Evolutionary conservation across 1,140 invertebrate genomes (phyloP), one percentile per base, ranked within the genome.

Genomic region (Colletes latitarsis): DNA sequence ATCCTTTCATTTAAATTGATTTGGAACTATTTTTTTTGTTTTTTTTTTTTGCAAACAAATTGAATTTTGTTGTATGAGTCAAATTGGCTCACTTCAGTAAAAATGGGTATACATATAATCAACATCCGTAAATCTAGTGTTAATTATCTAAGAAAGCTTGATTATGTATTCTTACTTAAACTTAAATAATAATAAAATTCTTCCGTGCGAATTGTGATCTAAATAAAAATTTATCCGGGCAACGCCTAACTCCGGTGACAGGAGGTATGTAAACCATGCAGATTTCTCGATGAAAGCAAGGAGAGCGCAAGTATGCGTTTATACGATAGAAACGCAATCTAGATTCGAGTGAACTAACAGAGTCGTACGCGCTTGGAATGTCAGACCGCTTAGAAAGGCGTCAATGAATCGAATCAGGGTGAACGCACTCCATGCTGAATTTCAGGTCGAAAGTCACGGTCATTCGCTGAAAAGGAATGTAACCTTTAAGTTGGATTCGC

Each of bases 231-330:
- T n/a, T 2, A 17, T 8, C 15, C 3, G 17, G n/a, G 8, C 9
- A 41, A 49, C 19, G 19, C 17, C 41, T 49, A 6, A 12, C 4
- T 30, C 12, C 39, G 55, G 46, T 12, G 55, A 62, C 46, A 57
- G 66, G 30, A 74, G 14, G 43, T 19, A 19, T 52, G 30, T 53
- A 60, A 66, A 19, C 5, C 21, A 57, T 70, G 68, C 39, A 78
- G 82, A 81, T 77, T 83, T 85, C 74, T 78, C 84, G 63, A 85
- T 21, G 85, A 82, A 86, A 82, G 81, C 57, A 80, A 69, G 55
- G 83, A 75, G 55, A 85, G 74, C 64, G 67, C 62, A 21, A 21
- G 68, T 62, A 80, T 53, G 78, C 69, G 82, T 71, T 60, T 64
- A 46, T 57, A 58, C 64, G 58, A 72, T 30, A 55, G 83, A 85